A percentile compares a stretch with the other conserved stretches of the same genome.
Evolutionary conservation across 2,113 vertebrate genomes (phyloP).

Genomic region (Brachypteracias leptosomus): DNA sequence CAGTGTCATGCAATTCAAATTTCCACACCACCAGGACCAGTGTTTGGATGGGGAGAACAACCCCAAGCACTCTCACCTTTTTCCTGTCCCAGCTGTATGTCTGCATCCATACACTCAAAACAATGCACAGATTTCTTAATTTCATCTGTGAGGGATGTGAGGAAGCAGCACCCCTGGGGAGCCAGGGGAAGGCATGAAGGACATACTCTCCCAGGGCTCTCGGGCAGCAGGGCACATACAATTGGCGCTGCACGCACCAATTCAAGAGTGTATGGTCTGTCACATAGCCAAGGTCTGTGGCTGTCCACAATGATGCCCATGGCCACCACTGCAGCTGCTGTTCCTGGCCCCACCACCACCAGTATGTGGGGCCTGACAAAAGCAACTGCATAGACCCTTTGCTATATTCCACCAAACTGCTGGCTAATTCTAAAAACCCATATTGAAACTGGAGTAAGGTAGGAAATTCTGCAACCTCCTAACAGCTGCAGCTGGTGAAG

Average conservation of each 20-base stretch:
- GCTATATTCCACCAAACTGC: background rate
- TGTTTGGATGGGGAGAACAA: background rate
- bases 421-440: background rate
- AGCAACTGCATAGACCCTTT: background rate
- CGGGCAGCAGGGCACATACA: accelerated
- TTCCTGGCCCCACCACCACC: background rate
- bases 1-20: background rate
- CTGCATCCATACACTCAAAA: background rate
- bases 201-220: background rate
- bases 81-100: background rate
- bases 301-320: background rate
- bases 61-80: background rate
- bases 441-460: background rate
- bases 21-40: background rate
- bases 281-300: background rate
- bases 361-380: background rate
- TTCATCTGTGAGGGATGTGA: background rate
- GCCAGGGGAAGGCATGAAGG: background rate
- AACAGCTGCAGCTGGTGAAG: background rate
- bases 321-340: background rate
- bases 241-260: accelerated
- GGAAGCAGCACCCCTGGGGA: background rate
- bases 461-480: background rate
- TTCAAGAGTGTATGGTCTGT: background rate
- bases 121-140: background rate